A percentile compares a stretch with the other conserved stretches of the same genome.
phyloP scores from a whole-genome alignment of 2,797 vertebrate species.

The Pteropus rufus region DNA sequence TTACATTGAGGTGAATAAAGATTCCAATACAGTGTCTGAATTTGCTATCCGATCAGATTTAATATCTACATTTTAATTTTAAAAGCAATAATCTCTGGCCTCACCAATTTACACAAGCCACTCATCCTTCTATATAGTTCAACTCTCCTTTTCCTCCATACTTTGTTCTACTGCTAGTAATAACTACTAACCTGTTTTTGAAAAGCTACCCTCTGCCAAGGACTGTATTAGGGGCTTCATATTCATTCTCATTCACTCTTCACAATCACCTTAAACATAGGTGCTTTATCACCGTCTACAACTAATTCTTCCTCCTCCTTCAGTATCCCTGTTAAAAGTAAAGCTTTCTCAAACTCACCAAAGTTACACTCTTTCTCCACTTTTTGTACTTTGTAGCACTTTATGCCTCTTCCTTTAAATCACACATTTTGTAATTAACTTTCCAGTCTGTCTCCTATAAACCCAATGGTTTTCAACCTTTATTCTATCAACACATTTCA shows the following conservation, averaged over 20 bases:
- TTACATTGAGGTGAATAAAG: neutral
- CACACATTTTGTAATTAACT: neutral
- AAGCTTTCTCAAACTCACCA: neutral
- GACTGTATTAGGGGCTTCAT: neutral
- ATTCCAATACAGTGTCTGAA: neutral
- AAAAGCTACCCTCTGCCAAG: neutral
- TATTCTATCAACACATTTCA: conserved; percentile 17
- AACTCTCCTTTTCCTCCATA: neutral
- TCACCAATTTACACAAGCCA: neutral
- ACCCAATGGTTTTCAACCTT: neutral
- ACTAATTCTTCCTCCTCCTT: neutral
- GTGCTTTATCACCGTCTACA: conserved; percentile 3
- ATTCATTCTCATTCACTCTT: neutral
- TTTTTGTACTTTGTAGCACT: neutral
- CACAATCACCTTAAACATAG: neutral
- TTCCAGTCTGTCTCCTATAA: neutral
- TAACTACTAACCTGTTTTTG: neutral
- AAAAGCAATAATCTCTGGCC: neutral
- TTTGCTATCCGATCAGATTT: neutral
- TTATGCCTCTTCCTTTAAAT: conserved; percentile 17
- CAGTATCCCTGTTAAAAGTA: neutral
- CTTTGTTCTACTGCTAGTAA: neutral
- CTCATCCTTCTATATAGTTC: neutral
- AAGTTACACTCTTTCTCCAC: neutral
- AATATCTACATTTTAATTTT: neutral